phyloP scores from a whole-genome alignment of 92 coral and sea anemone species.

The Epizoanthus fatuus region DNA sequence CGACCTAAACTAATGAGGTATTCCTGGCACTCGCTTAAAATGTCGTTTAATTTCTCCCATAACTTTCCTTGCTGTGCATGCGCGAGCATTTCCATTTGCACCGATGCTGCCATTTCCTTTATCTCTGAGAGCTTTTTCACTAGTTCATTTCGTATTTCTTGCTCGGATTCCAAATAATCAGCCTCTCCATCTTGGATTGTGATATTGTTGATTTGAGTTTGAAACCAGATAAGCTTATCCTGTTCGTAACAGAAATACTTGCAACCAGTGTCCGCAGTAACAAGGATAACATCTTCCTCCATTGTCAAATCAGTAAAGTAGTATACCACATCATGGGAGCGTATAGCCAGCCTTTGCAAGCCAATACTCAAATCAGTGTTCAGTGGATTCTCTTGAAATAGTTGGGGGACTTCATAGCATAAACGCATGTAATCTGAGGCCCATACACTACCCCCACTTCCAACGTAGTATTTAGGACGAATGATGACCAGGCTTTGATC shows the following conservation, averaged over 20 bases:
- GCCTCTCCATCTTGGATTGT: conserved; percentile 45
- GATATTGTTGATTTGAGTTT: conserved; percentile 52
- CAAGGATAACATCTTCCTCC: conserved; percentile 50
- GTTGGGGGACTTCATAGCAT: conserved; percentile 36
- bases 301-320: conserved; percentile 54
- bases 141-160: conserved; percentile 23
- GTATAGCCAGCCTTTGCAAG: conserved; percentile 50
- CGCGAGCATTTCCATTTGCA: conserved; percentile 36
- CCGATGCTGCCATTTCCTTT: conserved; percentile 46
- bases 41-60: conserved; percentile 51
- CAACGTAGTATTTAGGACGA: conserved; percentile 62
- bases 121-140: conserved; percentile 32
- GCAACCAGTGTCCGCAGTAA: conserved; percentile 58
- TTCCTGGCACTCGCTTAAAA: conserved; percentile 49
- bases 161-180: conserved; percentile 52
- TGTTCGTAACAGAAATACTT: conserved; percentile 49
- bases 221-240: conserved; percentile 63
- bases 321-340: conserved; percentile 48
- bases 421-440: conserved; percentile 62
- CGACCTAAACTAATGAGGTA: conserved; percentile 23
- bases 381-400: conserved; percentile 20
- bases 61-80: conserved; percentile 44
- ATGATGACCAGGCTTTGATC: conserved; percentile 57
- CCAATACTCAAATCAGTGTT: conserved; percentile 12
- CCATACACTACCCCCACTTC: conserved; percentile 60